phyloP scores from a whole-genome alignment of 1,140 invertebrate genomes.

The Magallana gigas region DNA sequence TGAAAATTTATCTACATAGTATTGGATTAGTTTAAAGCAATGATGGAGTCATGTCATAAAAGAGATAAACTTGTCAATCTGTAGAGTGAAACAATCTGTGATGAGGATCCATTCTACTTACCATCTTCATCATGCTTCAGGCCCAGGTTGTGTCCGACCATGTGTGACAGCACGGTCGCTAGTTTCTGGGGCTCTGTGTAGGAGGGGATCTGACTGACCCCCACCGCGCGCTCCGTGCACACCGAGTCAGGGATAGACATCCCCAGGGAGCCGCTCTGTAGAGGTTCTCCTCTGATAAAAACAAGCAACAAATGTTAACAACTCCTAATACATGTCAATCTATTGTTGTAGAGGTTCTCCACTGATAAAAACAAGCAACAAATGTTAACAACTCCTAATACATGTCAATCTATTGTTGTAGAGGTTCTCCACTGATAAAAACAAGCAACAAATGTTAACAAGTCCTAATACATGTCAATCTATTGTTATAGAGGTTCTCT shows the following conservation, averaged over 20 bases:
- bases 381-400: neutral
- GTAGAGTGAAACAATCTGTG: no score
- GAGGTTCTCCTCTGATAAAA: constrained; percentile 87
- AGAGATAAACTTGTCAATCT: no score
- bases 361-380: constrained; percentile 80
- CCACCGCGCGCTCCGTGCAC: constrained; percentile 93
- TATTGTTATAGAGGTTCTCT: no score
- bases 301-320: neutral
- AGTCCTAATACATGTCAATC: no score
- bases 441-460: no score
- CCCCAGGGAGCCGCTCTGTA: constrained; percentile 91
- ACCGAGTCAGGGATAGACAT: constrained; percentile 94
- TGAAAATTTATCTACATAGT: neutral
- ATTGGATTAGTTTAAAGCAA: no score
- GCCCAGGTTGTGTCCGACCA: constrained; percentile 98
- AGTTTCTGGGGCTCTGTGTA: constrained; percentile 95
- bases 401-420: no score
- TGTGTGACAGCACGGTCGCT: constrained; percentile 95
- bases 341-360: constrained; percentile 82
- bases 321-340: neutral
- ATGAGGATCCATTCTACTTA: constrained; percentile 50
- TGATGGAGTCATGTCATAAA: no score
- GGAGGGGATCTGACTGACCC: constrained; percentile 88
- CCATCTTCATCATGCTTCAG: constrained; percentile 89
- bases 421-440: no score